Base-by-base conservation (phyloP, 2,888 invertebrate species). In the Quadriops clusia region DNA sequence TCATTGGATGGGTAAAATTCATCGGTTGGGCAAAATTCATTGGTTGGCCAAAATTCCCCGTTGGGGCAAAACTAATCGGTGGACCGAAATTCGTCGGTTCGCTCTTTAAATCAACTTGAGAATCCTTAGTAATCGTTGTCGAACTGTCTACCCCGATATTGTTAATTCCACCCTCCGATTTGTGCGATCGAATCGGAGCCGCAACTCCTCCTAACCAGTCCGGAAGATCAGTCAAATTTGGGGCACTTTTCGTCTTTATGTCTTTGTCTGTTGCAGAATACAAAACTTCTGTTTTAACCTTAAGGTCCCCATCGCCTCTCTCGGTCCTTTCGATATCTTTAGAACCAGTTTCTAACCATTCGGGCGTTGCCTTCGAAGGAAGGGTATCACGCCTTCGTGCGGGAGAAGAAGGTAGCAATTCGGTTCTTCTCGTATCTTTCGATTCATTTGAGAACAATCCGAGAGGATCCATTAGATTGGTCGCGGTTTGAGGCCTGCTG, bases 381-480 rank as follows among this genome's bases (percentile, higher is more conserved):
- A n/a, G n/a, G n/a, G 29, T 5, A 12, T 9, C 7, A 3, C 17
- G 10, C n/a, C 24, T 11, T 26, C 26, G 13, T 12, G 9, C 21
- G 7, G 33, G 32, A 10, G 36, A 33, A 11, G 35, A 23, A 11
- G 24, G 10, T 16, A 23, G 9, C 11, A 18, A 5, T 24, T 43
- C 34, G 4, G 23, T 38, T 10, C 34, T 10, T 14, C 26, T 17
- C 5, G 18, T 26, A 6, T 32, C 28, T 9, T 25, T 31, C 16
- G 38, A 11, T 51, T 63, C 63, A 23, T 46, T 47, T 3, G 61
- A 51, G 17, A 67, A 51, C 5, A 63, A 58, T 12, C 72, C 72
- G 33, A 73, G 54, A 38, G 71, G 68, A 50, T 72, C 72, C 28
- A 68, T 64, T 25, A 70, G 47, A 37, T 64, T 53, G n/a, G 46